Percentiles rank a stretch among this genome's conserved stretches.
These are phyloP conservation scores for Molossus alvarezi DNA, from an alignment of 2,797 vertebrate species.

Conservation along the genomic window DNA sequence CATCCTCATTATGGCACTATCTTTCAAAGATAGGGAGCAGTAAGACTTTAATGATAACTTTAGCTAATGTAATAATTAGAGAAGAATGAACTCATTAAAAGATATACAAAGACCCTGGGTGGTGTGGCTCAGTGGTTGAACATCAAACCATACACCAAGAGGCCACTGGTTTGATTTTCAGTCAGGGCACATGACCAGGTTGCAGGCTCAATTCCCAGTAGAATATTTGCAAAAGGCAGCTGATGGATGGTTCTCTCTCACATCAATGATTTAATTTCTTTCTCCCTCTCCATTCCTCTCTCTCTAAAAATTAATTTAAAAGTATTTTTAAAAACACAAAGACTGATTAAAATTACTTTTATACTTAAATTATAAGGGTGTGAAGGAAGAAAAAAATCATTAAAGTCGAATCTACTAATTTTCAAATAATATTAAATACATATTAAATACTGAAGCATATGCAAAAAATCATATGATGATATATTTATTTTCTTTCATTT, in stretches of 20 bases:
- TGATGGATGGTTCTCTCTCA: background rate
- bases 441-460: constrained; percentile 23
- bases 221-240: too few relatives aligned
- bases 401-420: background rate
- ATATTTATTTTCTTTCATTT: constrained; percentile 55
- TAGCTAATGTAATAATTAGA: constrained; percentile 71
- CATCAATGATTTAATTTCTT: too few relatives aligned
- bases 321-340: constrained; percentile 63
- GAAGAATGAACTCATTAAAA: constrained; percentile 29
- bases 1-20: background rate
- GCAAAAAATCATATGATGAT: background rate
- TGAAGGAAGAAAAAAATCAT: background rate
- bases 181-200: too few relatives aligned
- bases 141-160: too few relatives aligned
- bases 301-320: too few relatives aligned
- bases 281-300: too few relatives aligned
- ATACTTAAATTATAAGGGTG: constrained; percentile 32
- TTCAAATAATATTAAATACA: too few relatives aligned
- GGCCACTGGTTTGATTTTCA: too few relatives aligned
- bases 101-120: too few relatives aligned
- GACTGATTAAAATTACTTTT: constrained; percentile 63
- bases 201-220: too few relatives aligned
- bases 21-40: constrained; percentile 43
- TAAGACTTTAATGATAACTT: constrained; percentile 65
- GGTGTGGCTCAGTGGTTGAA: too few relatives aligned